Evolutionary conservation across 2,888 invertebrate genomes (phyloP).

Genomic region (Taphrorychus bicolor): DNA sequence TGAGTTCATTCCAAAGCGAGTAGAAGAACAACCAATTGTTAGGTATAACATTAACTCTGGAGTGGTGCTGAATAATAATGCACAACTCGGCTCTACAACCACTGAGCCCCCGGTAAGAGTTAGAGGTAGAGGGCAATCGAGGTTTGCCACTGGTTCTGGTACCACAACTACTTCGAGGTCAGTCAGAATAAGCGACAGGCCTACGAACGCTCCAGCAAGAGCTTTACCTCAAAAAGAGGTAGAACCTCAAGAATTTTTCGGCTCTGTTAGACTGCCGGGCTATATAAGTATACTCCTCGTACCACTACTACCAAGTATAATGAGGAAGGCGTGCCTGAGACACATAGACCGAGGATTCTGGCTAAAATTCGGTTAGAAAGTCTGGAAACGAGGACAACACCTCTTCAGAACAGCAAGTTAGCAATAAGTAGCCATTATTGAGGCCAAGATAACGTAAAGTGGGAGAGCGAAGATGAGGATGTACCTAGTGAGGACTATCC

Average conservation of each 20-base stretch:
- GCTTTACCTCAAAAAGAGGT: slow-evolving; percentile 12
- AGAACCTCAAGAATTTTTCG: slow-evolving; percentile 59
- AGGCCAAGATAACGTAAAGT: slow-evolving; percentile 55
- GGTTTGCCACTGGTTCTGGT: slow-evolving; percentile 41
- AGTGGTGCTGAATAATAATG: slow-evolving; percentile 42
- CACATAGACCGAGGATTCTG: slow-evolving; percentile 43
- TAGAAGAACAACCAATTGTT: slow-evolving; percentile 38
- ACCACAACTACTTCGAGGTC: slow-evolving; percentile 40
- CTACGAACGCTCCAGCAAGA: slow-evolving; percentile 28
- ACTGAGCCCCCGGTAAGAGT: slow-evolving; percentile 42
- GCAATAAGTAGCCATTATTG: slow-evolving; percentile 61
- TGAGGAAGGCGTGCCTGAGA: slow-evolving; percentile 40
- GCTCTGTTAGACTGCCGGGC: slow-evolving; percentile 62
- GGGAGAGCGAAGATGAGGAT: slow-evolving; percentile 53
- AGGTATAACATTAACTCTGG: slow-evolving; percentile 44
- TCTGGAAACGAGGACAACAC: slow-evolving; percentile 16
- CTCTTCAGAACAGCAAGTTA: slow-evolving; percentile 44
- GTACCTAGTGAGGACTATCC: slow-evolving; percentile 63
- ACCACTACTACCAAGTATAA: slow-evolving; percentile 30
- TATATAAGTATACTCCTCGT: slow-evolving; percentile 53
- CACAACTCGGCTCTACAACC: slow-evolving; percentile 42
- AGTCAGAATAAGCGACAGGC: slow-evolving; percentile 35
- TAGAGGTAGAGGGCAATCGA: slow-evolving; percentile 46
- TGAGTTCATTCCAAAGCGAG: slow-evolving; percentile 40
- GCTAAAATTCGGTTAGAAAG: slow-evolving; percentile 44